Conservation (phyloP, 2,888 invertebrate species). For the Melolontha melolontha region DNA sequence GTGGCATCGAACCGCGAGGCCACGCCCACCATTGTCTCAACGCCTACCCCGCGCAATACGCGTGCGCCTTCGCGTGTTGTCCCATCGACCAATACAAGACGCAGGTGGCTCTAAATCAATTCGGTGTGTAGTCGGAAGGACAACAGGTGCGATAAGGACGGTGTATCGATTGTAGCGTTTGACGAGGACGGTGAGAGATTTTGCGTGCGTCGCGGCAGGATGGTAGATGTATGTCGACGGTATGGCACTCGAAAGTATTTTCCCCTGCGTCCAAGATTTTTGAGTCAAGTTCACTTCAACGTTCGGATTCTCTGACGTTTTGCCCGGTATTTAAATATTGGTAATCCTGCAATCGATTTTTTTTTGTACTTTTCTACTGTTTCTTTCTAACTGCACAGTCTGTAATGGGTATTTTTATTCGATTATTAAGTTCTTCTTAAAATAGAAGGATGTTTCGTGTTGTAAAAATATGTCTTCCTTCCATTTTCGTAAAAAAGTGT, state of each 20-base stretch:
- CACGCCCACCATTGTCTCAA: slow-evolving; percentile 63
- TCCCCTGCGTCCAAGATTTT: background rate
- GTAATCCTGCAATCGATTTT: background rate
- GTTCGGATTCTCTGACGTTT: too few relatives aligned
- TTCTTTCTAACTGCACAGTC: background rate
- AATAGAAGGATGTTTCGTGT: too few relatives aligned
- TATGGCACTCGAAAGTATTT: background rate
- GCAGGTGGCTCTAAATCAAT: slow-evolving; percentile 59
- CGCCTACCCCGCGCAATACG: slow-evolving; percentile 58
- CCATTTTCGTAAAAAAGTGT: background rate
- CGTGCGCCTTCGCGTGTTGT: slow-evolving; percentile 60
- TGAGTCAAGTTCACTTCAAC: slow-evolving; percentile 15
- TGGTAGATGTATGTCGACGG: background rate
- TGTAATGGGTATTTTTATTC: background rate
- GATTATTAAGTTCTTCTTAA: background rate
- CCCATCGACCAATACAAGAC: slow-evolving; percentile 55
- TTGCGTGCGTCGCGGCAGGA: background rate
- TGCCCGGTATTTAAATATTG: slow-evolving; percentile 5
- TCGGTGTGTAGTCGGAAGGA: slow-evolving; percentile 40
- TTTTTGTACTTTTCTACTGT: too few relatives aligned
- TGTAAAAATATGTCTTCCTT: too few relatives aligned
- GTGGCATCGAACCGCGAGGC: slow-evolving; percentile 27
- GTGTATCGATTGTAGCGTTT: slow-evolving; percentile 16
- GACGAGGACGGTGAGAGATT: background rate
- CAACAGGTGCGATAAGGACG: slow-evolving; percentile 33